Evolutionary conservation across 2,113 vertebrate species (phyloP).

Genomic region (Misgurnus anguillicaudatus): DNA sequence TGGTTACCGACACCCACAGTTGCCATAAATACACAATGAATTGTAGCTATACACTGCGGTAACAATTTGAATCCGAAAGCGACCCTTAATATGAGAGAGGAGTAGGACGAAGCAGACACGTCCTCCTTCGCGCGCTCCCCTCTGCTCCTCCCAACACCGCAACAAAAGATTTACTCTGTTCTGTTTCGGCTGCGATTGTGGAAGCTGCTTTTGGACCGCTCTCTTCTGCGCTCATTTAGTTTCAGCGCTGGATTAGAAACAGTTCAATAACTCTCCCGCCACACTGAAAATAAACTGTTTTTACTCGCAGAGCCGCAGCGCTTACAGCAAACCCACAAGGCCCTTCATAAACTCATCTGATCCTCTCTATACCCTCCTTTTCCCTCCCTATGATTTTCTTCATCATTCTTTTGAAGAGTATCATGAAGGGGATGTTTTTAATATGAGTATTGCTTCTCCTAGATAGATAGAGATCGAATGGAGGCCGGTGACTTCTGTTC

Average conservation of each 20-base stretch:
- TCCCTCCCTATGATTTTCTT: neutral
- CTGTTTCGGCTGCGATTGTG: conserved; percentile 34
- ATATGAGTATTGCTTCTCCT: neutral
- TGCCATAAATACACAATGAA: conserved; percentile 40
- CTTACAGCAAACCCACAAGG: conserved; percentile 23
- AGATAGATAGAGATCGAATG: neutral
- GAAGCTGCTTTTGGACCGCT: conserved; percentile 33
- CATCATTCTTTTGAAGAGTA: neutral
- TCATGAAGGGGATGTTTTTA: neutral
- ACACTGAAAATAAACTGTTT: conserved; percentile 40
- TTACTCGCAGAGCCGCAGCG: neutral
- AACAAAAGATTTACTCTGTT: conserved; percentile 45
- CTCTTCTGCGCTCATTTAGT: conserved; percentile 42
- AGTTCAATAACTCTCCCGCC: conserved; percentile 44
- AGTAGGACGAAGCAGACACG: conserved; percentile 11
- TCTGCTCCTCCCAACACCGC: conserved; percentile 14
- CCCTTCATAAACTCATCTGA: neutral
- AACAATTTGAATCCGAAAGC: conserved; percentile 43
- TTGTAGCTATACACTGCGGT: conserved; percentile 23
- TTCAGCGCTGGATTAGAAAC: conserved; percentile 51
- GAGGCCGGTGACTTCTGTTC: neutral
- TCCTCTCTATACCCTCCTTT: neutral
- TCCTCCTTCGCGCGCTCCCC: conserved; percentile 31
- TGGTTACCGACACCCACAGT: conserved; percentile 15
- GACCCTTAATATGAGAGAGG: neutral